Evolutionary conservation across 2,797 vertebrate species (phyloP).

Genomic region (Setipinna tenuifilis): DNA sequence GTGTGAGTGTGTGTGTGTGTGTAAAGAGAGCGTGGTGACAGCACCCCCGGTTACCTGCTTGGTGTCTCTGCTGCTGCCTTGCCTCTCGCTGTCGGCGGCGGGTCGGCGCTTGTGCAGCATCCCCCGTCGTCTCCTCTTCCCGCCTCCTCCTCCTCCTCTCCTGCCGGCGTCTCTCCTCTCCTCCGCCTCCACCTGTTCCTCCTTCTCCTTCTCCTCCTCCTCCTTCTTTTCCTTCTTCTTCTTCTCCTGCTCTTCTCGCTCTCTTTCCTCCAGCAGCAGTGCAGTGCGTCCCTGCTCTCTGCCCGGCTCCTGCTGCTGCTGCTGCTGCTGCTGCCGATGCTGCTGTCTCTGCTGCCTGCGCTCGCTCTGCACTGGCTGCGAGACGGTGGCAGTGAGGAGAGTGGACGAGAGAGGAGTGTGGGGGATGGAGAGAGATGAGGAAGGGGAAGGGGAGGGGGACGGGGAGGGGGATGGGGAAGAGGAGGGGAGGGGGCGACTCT

Average conservation of each 20-base stretch:
- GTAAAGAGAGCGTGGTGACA: neutral
- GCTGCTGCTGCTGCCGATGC: neutral
- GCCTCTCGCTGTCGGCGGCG: slow-evolving; percentile 63
- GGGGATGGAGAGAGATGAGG: neutral
- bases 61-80: slow-evolving; percentile 61
- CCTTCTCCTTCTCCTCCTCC: neutral
- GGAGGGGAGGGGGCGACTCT: neutral
- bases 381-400: neutral
- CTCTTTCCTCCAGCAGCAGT: neutral
- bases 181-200: slow-evolving; percentile 57
- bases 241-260: neutral
- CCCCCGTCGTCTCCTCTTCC: slow-evolving; percentile 53
- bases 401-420: neutral
- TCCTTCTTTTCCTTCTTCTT: neutral
- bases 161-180: slow-evolving; percentile 65
- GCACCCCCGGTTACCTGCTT: slow-evolving; percentile 59
- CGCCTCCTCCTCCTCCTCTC: slow-evolving; percentile 56
- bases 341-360: neutral
- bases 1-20: too few relatives aligned
- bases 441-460: neutral
- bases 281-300: neutral
- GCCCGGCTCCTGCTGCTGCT: neutral
- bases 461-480: neutral
- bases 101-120: slow-evolving; percentile 53
- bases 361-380: neutral